Base-by-base conservation (phyloP, 2,113 vertebrate genomes). In the Trogon surrucura region DNA sequence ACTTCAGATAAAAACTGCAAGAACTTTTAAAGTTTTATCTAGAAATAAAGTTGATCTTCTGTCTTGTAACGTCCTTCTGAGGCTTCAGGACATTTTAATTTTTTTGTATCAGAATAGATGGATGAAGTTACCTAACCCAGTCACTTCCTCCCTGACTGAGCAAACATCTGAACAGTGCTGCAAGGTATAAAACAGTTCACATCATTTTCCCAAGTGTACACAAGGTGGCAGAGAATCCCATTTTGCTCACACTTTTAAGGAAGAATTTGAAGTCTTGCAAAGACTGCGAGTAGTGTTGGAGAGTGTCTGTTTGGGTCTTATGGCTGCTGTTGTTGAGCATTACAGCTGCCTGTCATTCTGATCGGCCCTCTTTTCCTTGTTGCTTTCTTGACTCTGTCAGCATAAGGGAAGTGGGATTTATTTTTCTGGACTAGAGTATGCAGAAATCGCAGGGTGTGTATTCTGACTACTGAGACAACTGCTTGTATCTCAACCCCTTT, bases 221-320 rank as follows among this genome's bases (percentile, higher is more conserved):
- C 80, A 64, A 64, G 77, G 56, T 91, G 89, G 61, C 89, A 91
- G 91, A 88, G 77, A 81, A 87, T 85, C 51, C 38, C 38, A 3
- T 78, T 80, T 56, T 71, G 16, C 14, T 78, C 0, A 2, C 53
- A 13, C 36, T 74, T 88, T 26, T 85, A 53, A 62, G 51, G 25
- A 89, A 69, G 57, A 53, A 15, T 69, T 86, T 57, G 53, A 73
- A 56, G 20, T 86, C 88, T 66, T 62, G 4, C 21, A 27, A 60
- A 57, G 36, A 48, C 20, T 69, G 30, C 19, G 30, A 11, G 16
- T 16, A 48, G 26, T 29, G 30, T 41, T 88, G 62, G 67, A 65
- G 47, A 61, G 17, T 41, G 3, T 69, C 53, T 67, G 2, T 25
- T 38, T 80, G 65, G 20, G 14, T 51, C 38, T 61, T 65, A 45